A percentile compares a stretch with the other conserved stretches of the same genome.
phyloP scores from a whole-genome alignment of 2,113 vertebrate genomes.

The sheep (Ovis aries) region DNA sequence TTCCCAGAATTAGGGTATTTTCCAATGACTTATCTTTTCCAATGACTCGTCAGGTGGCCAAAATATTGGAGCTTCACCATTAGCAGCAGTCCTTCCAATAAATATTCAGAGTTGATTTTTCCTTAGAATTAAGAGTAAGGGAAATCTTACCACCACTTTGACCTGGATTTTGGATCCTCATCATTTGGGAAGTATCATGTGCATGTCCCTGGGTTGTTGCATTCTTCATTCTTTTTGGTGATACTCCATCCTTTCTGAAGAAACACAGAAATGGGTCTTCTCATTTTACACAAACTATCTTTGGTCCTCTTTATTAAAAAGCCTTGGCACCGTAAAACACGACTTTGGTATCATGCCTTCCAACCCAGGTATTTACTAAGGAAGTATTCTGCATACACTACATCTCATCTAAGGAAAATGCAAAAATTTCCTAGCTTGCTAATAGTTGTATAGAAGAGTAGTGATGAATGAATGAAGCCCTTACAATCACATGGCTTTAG shows the following conservation, averaged over 20 bases:
- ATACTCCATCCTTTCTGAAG: background rate
- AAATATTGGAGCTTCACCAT: background rate
- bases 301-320: background rate
- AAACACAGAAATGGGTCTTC: background rate
- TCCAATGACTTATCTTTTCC: background rate
- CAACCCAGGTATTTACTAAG: background rate
- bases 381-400: background rate
- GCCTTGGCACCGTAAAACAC: background rate
- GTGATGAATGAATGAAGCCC: background rate
- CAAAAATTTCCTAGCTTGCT: background rate
- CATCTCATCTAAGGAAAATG: background rate
- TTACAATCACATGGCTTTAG: background rate
- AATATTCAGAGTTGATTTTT: background rate
- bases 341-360: background rate
- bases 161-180: background rate
- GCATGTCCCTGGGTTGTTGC: background rate
- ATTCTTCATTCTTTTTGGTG: background rate
- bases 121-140: background rate
- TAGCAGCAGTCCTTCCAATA: background rate
- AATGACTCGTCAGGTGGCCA: background rate
- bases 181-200: background rate
- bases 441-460: background rate
- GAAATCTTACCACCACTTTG: background rate
- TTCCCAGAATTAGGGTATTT: background rate
- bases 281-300: background rate